These are phyloP conservation scores for Fregata magnificens DNA, from an alignment of 2,113 vertebrate genomes.

Conservation along the genomic window DNA sequence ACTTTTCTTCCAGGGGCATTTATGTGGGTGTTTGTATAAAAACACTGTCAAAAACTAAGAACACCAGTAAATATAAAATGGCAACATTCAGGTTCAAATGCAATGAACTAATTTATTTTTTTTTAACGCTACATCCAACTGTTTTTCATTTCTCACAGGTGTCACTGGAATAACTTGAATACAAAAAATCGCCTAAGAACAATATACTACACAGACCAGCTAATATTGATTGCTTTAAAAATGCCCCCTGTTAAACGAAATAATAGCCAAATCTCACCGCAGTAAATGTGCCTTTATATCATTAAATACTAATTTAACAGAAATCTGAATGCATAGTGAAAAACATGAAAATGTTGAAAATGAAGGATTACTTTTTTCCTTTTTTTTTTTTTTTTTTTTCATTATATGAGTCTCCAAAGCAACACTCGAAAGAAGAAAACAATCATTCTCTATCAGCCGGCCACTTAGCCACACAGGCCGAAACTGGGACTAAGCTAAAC, in stretches of 20 bases:
- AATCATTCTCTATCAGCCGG: background rate
- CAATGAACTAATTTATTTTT: constrained; percentile 64
- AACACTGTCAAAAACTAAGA: constrained; percentile 49
- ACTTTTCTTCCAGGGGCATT: constrained; percentile 38
- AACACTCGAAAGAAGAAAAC: background rate
- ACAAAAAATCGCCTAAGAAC: background rate
- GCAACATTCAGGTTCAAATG: constrained; percentile 41
- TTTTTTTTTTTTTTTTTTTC: background rate
- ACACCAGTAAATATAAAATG: constrained; percentile 35
- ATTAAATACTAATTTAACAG: constrained; percentile 21
- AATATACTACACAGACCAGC: background rate
- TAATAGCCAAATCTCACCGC: background rate
- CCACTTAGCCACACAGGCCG: background rate
- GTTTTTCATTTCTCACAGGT: constrained; percentile 34
- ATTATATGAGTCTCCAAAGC: background rate
- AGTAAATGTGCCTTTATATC: constrained; percentile 10
- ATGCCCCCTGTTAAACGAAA: constrained; percentile 37
- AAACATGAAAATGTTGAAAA: background rate
- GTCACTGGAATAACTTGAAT: constrained; percentile 20
- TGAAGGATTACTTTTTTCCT: background rate
- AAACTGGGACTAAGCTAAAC: background rate
- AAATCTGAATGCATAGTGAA: background rate
- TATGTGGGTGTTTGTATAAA: constrained; percentile 51
- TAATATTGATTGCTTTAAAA: constrained; percentile 38
- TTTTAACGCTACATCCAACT: constrained; percentile 44